Base-by-base conservation (phyloP, 2,113 vertebrate species). In the Chamaea fasciata region DNA sequence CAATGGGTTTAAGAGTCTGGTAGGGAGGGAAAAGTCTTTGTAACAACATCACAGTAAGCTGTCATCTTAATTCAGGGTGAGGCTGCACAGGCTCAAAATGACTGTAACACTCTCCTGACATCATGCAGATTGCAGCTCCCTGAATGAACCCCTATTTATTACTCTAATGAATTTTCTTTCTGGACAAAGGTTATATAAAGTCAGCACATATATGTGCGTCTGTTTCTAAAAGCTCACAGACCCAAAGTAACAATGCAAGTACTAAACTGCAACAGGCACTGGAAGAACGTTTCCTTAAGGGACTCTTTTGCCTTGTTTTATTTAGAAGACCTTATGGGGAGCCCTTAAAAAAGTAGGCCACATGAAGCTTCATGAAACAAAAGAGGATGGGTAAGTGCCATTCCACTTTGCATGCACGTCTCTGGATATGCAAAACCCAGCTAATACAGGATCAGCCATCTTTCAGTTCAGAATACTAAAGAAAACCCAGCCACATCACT, bases 121-220 rank as follows among this genome's bases (percentile, higher is more conserved):
- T 49, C 15, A 35, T 22, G 15, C 5, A 70, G 55, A 80, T 7
- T 65, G 33, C 55, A 78, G 80, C 6, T 81, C 47, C 77, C 77
- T 24, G 24, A 93, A 81, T 35, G 16, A 87, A 28, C 13, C 22
- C 28, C 23, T 57, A 5, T 30, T 82, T 57, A 83, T 33, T n/a
- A 57, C 14, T 18, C 55, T 23, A 63, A 73, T 22, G 22, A 49
- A 80, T 79, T 63, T 77, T 77, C 24, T 56, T 85, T 83, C 67
- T 55, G 35, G 42, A 39, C 46, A 80, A 94, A 57, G 10, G 33
- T 79, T 92, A 80, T 15, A 73, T 11, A 21, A 73, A 83, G 33
- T 26, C 46, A 59, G 47, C 23, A 85, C n/a, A 13, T 31, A 6
- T 35, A 74, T 47, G 12, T 0, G 0, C 9, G 7, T 13, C 41